Evolutionary conservation across 1,140 invertebrate species (phyloP).

Genomic region (Zophobas morio): DNA sequence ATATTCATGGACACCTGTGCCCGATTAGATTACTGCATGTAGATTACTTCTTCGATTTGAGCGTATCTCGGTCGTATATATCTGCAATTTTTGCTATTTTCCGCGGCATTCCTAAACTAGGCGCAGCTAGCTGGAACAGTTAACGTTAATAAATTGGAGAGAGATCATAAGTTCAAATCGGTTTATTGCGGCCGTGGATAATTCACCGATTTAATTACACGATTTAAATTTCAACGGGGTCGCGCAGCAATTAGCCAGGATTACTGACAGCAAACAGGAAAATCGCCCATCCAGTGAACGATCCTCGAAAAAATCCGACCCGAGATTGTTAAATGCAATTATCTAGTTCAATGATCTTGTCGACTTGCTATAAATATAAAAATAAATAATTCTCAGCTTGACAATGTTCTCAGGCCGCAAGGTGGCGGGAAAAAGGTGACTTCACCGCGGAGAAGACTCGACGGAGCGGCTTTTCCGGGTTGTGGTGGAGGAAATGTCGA

Average conservation of each 20-base stretch:
- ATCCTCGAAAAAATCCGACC: slow-evolving; percentile 9
- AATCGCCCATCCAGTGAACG: slow-evolving; percentile 6
- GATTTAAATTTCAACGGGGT: slow-evolving; percentile 44
- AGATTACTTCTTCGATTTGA: slow-evolving; percentile 59
- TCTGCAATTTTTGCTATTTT: slow-evolving; percentile 54
- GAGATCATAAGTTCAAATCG: slow-evolving; percentile 52
- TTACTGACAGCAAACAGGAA: slow-evolving; percentile 6
- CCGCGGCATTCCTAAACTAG: slow-evolving; percentile 53
- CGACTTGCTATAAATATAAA: slow-evolving; percentile 39
- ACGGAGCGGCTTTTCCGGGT: neutral
- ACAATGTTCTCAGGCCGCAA: slow-evolving; percentile 29
- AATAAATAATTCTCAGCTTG: slow-evolving; percentile 42
- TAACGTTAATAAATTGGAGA: slow-evolving; percentile 50
- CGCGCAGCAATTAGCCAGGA: slow-evolving; percentile 14
- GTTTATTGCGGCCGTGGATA: slow-evolving; percentile 27
- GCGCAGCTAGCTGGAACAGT: slow-evolving; percentile 52
- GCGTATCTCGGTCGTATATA: slow-evolving; percentile 56
- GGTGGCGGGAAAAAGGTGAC: slow-evolving; percentile 5
- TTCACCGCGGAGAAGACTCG: neutral
- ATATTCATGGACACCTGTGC: slow-evolving; percentile 61
- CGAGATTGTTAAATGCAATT: slow-evolving; percentile 43
- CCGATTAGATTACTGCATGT: slow-evolving; percentile 59
- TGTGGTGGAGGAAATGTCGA: neutral
- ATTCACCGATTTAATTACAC: slow-evolving; percentile 45
- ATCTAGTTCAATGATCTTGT: slow-evolving; percentile 49